phyloP scores from a whole-genome alignment of 2,113 vertebrate species.

The Dromaius novaehollandiae region DNA sequence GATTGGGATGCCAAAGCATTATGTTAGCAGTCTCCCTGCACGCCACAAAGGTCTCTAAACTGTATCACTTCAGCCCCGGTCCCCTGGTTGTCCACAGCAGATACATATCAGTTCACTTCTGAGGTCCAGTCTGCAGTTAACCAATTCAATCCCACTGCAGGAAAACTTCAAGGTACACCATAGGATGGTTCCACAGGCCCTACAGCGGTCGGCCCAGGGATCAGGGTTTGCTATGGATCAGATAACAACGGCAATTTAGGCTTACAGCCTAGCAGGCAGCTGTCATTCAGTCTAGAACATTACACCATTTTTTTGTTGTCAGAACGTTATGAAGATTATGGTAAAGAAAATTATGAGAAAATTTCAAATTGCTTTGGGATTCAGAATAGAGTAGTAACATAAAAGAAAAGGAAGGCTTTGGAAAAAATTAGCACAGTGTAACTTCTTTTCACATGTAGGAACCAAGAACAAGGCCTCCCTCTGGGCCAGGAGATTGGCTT shows the following conservation, averaged over 20 bases:
- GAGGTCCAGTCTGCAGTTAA: not conserved
- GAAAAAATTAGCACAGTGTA: not conserved
- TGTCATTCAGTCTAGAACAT: not conserved
- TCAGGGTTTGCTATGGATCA: fast-evolving
- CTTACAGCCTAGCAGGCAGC: not conserved
- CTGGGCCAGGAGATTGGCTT: not conserved
- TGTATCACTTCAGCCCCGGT: not conserved
- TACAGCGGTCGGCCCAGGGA: not conserved
- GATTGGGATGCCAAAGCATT: not conserved
- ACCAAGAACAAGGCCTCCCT: not conserved
- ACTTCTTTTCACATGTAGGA: not conserved
- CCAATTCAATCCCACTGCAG: not conserved
- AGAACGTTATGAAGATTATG: not conserved
- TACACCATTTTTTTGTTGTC: fast-evolving
- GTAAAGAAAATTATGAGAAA: not conserved
- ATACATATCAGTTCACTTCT: not conserved
- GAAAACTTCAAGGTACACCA: fast-evolving
- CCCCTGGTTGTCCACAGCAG: not conserved
- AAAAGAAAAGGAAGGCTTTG: not conserved
- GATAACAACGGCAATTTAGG: not conserved
- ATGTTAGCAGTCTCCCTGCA: not conserved
- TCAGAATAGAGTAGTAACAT: not conserved
- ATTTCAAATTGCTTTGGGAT: fast-evolving
- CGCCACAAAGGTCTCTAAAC: not conserved
- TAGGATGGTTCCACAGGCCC: not conserved